Evolutionary conservation across 92 coral and sea anemone genomes (phyloP).

Genomic region (Pocillopora grandis): DNA sequence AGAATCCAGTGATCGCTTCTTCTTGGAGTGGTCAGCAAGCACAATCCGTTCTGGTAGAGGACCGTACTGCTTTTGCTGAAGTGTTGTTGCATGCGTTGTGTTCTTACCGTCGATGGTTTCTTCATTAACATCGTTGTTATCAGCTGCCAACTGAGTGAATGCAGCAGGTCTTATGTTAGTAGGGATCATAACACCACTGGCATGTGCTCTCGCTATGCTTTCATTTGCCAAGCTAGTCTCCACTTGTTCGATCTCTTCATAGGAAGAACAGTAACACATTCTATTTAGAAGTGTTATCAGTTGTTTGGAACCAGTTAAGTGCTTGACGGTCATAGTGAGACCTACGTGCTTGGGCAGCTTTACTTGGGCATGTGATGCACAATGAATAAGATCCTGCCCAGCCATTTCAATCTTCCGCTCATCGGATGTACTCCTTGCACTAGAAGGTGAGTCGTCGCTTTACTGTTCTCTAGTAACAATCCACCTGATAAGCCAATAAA

Average conservation of each 20-base stretch:
- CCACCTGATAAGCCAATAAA: constrained; percentile 56
- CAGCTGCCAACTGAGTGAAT: constrained; percentile 63
- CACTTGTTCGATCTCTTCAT: constrained; percentile 44
- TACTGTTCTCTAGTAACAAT: constrained; percentile 49
- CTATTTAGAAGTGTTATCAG: constrained; percentile 43
- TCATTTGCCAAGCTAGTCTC: constrained; percentile 61
- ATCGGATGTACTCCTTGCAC: constrained; percentile 29
- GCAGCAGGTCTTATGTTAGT: constrained; percentile 46
- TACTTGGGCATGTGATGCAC: constrained; percentile 43
- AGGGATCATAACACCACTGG: constrained; percentile 52
- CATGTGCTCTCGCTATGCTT: constrained; percentile 50
- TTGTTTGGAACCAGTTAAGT: constrained; percentile 50
- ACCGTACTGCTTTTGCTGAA: constrained; percentile 42
- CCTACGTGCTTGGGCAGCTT: constrained; percentile 59
- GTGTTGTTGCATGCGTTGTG: constrained; percentile 43
- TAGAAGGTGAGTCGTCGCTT: constrained; percentile 11
- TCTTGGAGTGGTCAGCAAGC: constrained; percentile 55
- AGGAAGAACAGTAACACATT: constrained; percentile 52
- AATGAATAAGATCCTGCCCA: constrained; percentile 60
- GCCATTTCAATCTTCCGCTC: constrained; percentile 57
- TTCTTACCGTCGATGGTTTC: constrained; percentile 50
- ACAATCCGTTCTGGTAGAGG: constrained; percentile 58
- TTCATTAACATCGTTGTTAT: constrained; percentile 56
- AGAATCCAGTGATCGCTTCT: constrained; percentile 53
- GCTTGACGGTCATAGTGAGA: constrained; percentile 43